These are phyloP conservation scores for Electrophaes corylata DNA, from an alignment of 2,888 invertebrate genomes.

Conservation along the genomic window DNA sequence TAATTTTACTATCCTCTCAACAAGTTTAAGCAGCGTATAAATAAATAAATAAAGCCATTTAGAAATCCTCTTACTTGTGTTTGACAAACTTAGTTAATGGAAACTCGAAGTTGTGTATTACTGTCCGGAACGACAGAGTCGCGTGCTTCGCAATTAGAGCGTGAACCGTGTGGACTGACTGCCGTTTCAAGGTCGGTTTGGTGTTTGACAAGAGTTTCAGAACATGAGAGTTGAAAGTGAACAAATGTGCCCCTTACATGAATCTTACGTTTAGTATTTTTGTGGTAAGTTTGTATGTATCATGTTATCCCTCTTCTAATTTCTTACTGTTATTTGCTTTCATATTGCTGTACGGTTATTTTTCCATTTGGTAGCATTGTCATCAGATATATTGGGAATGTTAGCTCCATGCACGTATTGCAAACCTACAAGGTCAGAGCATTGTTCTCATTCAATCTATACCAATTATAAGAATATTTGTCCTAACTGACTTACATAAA, in stretches of 20 bases:
- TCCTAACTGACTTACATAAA: too few relatives aligned
- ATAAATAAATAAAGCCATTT: slow-evolving; percentile 8
- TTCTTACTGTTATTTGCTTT: too few relatives aligned
- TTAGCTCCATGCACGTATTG: too few relatives aligned
- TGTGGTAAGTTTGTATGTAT: too few relatives aligned
- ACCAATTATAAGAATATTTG: too few relatives aligned
- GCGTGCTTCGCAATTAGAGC: slow-evolving; percentile 60
- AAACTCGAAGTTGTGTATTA: slow-evolving; percentile 20
- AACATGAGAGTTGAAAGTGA: slow-evolving; percentile 4
- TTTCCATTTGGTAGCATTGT: too few relatives aligned
- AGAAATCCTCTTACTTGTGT: slow-evolving; percentile 1
- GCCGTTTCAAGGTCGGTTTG: slow-evolving; percentile 19
- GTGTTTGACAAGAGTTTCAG: slow-evolving; percentile 16
- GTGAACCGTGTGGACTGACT: slow-evolving; percentile 40
- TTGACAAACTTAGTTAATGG: slow-evolving; percentile 15
- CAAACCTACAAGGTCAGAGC: too few relatives aligned
- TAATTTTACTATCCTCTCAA: background rate
- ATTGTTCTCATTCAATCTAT: too few relatives aligned
- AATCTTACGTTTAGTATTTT: background rate
- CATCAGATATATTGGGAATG: too few relatives aligned
- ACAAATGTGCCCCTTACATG: background rate
- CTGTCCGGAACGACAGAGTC: slow-evolving; percentile 38
- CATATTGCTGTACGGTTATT: too few relatives aligned
- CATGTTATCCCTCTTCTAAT: too few relatives aligned
- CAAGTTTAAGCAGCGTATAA: slow-evolving; percentile 1